Evolutionary conservation across 2,797 vertebrate species (phyloP), one percentile per base, ranked within the genome.

Genomic region (Chiroxiphia lanceolata): DNA sequence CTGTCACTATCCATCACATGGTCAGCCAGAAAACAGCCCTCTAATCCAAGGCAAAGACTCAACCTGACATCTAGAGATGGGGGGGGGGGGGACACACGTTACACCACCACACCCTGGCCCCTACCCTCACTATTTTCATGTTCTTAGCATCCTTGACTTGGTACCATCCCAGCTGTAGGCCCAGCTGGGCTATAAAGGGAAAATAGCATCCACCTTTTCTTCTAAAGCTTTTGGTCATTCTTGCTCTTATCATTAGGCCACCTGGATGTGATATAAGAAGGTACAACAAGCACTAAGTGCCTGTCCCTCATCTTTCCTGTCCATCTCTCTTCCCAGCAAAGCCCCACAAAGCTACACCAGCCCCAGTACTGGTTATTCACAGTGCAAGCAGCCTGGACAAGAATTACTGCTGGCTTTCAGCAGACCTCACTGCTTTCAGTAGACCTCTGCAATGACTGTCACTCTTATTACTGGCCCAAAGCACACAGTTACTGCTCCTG

Each of bases 81-180:
- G 1, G 17, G 36, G 1, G 3, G 4, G 1, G 8, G 13, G 2
- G 3, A n/a, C n/a, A n/a, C n/a, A 38, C 13, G 14, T 78, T 61
- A 53, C 29, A 31, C 19, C 9, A 44, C 31, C 33, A 57, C 10
- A 36, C 5, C 18, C 31, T 61, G 6, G 12, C 23, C 13, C 12
- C 42, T 64, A 21, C 11, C 25, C 11, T 78, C 42, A n/a, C 6
- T 60, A n/a, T 56, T 82, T 63, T 81, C 42, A 27, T 10, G 2
- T 48, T 86, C 29, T 57, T 83, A 19, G 6, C 27, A 40, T 51
- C n/a, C 27, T 36, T 53, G 20, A 67, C 18, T 16, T 42, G 26
- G 17, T 88, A 27, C 60, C 31, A 83, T 31, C 26, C 15, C 40
- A 75, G 23, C 9, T 63, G 15, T 33, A 50, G 15, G 23, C 50